These are phyloP conservation scores for Herminia tarsipennalis DNA, from an alignment of 2,888 invertebrate species.

Conservation along the genomic window DNA sequence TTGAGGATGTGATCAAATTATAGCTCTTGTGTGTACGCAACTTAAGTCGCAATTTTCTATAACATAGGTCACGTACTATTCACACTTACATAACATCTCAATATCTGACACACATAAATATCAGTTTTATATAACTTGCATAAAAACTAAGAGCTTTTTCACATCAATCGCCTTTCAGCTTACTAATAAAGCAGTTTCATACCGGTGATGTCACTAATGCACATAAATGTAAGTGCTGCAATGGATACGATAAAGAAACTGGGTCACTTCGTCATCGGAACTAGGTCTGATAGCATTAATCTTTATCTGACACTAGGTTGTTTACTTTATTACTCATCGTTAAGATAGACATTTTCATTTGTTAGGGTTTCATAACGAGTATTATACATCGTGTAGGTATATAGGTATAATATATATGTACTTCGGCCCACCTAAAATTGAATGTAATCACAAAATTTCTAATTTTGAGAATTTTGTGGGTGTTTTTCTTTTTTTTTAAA, in stretches of 20 bases:
- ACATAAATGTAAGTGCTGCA: constrained; percentile 52
- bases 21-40: too few relatives aligned
- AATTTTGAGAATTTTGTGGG: too few relatives aligned
- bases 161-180: constrained; percentile 61
- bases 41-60: not conserved
- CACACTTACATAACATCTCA: not conserved
- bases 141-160: constrained; percentile 47
- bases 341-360: constrained; percentile 7
- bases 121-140: constrained; percentile 18
- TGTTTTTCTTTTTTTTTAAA: too few relatives aligned
- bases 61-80: not conserved
- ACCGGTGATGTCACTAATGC: constrained; percentile 56
- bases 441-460: too few relatives aligned
- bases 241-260: constrained; percentile 50
- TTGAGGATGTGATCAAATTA: too few relatives aligned
- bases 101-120: constrained; percentile 21
- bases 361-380: too few relatives aligned
- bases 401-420: too few relatives aligned
- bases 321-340: constrained; percentile 7
- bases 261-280: constrained; percentile 43
- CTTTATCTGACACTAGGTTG: constrained; percentile 10
- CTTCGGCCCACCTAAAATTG: too few relatives aligned
- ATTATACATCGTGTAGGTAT: too few relatives aligned
- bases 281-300: constrained; percentile 13
- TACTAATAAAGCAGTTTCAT: constrained; percentile 57